Base-by-base conservation (phyloP, 2,797 vertebrate genomes). In the Acanthis flammea region DNA sequence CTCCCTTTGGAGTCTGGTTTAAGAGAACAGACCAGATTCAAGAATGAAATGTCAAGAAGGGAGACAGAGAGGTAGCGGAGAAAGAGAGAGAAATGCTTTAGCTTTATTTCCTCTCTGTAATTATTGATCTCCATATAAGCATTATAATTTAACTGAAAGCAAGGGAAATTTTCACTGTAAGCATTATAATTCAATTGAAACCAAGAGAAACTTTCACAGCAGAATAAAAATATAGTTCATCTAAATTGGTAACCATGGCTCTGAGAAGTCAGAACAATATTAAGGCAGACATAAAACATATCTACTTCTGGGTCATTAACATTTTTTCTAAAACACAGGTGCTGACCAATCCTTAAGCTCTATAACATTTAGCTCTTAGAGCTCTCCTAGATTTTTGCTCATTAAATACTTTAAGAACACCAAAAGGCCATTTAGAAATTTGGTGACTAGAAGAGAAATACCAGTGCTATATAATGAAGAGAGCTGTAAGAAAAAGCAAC, bases 1-100 rank as follows among this genome's bases (percentile, higher is more conserved):
- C 92, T 97, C 37, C 97, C 98, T 80, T 95, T 97, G 88, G 97
- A 97, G 57, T 99, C 99, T 98, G 39, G 48, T 86, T 95, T 71
- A 66, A 94, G 45, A 70, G 28, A 95, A 88, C 6, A 89, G 19
- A 68, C 51, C 75, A 42, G 31, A 77, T 45, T 61, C 30, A 84
- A 62, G 55, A 22, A 70, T 50, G 30, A 76, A 73, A 80, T 41
- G 19, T 3, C 30, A 78, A 44, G 66, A 12, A 60, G 33, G 17
- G 7, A 17, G 16, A 17, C 8, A 33, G 19, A 2, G 14, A 5
- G 7, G 2, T 53, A 6, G 39, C 21, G 12, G 8, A 74, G 12
- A 78, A 10, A 70, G 18, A 62, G 3, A 90, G 15, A 48, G 2
- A 92, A 81, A 78, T 41, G 27, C 24, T 79, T 92, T 37, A 75